These are phyloP conservation scores for Melanotaenia pygmaea DNA, from an alignment of 2,797 vertebrate genomes.

Conservation along the genomic window DNA sequence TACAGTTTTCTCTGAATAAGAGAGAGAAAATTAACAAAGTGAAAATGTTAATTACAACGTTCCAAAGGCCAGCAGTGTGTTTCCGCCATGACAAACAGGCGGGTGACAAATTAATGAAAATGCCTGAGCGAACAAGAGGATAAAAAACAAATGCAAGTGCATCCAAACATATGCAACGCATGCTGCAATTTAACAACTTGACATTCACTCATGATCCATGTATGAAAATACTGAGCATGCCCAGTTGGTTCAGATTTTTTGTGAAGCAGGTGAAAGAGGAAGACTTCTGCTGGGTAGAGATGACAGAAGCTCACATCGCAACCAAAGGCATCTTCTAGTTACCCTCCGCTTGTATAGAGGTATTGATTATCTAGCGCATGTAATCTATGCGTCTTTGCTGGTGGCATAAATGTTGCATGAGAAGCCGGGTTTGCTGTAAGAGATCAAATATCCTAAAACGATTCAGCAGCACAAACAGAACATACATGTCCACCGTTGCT, in stretches of 20 bases:
- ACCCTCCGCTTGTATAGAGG: not conserved
- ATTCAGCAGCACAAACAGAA: not conserved
- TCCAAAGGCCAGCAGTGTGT: conserved; percentile 25
- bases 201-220: conserved; percentile 1
- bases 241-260: not conserved
- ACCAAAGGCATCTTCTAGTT: not conserved
- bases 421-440: not conserved
- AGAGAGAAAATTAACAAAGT: conserved; percentile 41
- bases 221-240: not conserved
- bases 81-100: conserved; percentile 22
- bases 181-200: conserved; percentile 11
- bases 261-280: not conserved
- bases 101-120: conserved; percentile 15
- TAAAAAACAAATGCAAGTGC: conserved; percentile 6
- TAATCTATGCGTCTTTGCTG: not conserved
- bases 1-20: conserved; percentile 45
- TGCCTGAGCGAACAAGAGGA: not conserved
- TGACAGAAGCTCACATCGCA: no score
- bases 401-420: not conserved
- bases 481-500: not conserved
- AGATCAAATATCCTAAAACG: not conserved
- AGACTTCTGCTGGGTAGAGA: no score
- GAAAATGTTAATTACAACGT: conserved; percentile 58
- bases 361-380: not conserved
- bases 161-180: conserved; percentile 8